These are phyloP conservation scores for Graphium colonna DNA, from an alignment of 2,888 invertebrate species.

Conservation along the genomic window DNA sequence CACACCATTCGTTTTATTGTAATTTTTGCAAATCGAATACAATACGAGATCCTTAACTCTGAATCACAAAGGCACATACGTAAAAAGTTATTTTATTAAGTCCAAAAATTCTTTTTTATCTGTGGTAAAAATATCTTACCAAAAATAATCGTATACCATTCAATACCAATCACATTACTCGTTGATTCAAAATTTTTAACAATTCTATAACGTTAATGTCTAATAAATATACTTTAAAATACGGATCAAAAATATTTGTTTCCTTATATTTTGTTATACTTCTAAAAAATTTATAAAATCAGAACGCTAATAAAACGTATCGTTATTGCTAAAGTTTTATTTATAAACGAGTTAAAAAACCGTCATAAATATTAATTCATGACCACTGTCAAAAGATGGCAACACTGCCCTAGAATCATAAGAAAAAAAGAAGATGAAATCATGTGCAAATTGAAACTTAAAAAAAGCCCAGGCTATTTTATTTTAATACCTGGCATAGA, in stretches of 20 bases:
- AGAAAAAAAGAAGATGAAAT: too few relatives aligned
- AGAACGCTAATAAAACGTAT: too few relatives aligned
- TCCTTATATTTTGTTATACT: not conserved
- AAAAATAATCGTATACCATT: slow-evolving; percentile 2
- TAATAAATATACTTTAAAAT: not conserved
- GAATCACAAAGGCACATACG: slow-evolving; percentile 3
- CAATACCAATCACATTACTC: not conserved
- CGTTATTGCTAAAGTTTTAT: not conserved
- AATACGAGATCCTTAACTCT: slow-evolving; percentile 13
- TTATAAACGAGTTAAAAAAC: not conserved
- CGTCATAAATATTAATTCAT: too few relatives aligned
- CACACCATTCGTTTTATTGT: slow-evolving; percentile 5
- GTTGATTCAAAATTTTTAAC: not conserved
- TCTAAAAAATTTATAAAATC: too few relatives aligned
- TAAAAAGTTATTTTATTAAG: not conserved
- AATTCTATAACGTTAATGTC: too few relatives aligned
- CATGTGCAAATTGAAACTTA: too few relatives aligned
- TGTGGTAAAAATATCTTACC: not conserved
- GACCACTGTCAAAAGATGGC: not conserved
- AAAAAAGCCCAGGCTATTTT: too few relatives aligned
- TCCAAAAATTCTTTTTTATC: not conserved
- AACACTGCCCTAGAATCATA: too few relatives aligned
- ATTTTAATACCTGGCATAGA: too few relatives aligned
- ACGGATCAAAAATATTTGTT: not conserved
- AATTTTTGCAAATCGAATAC: slow-evolving; percentile 8